Base-by-base conservation (phyloP, 2,888 invertebrate species). In the Schizotus pectinicornis region DNA sequence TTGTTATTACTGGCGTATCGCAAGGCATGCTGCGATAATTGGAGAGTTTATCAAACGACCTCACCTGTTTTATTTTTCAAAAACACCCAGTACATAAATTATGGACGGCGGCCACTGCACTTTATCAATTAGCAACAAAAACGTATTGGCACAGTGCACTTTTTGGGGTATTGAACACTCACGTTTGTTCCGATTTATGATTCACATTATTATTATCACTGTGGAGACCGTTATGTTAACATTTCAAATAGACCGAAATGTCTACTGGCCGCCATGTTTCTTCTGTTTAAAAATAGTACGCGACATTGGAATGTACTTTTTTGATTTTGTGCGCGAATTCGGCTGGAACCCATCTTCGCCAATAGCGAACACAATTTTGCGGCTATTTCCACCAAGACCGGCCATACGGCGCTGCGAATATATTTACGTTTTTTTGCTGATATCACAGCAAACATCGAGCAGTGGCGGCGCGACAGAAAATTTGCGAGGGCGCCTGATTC, bases 261-360 rank as follows among this genome's bases (percentile, higher is more conserved):
- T 68, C 65, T 67, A 63, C 65, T 60, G 55, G 65, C 67, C 76
- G 77, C 78, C 78, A 78, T 78, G 69, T 76, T 77, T 76, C 73
- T 73, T 74, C 71, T 65, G 73, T 75, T 74, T 75, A 77, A 77
- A 77, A 77, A 77, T 77, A 77, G 77, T 74, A 63, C 69, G 63
- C 67, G 69, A 70, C 72, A 70, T 73, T 72, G 74, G 74, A 75
- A 74, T 73, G 68, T 67, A 56, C 59, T 64, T 66, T 52, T 59
- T 61, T 45, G 48, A 58, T 43, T 63, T 60, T 61, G 22, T 36
- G 60, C 62, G 60, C 53, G 51, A 61, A 63, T 56, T 6, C 22
- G 22, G 22, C 22, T 22, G 22, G 22, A 22, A 22, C 7, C 39
- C 11, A 31, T 49, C 22, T 22, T 22, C 22, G 22, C 2, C 5